A percentile compares a stretch with the other conserved stretches of the same genome.
Conservation (phyloP, 1,140 invertebrate species). For the Choristoneura fumiferana region DNA sequence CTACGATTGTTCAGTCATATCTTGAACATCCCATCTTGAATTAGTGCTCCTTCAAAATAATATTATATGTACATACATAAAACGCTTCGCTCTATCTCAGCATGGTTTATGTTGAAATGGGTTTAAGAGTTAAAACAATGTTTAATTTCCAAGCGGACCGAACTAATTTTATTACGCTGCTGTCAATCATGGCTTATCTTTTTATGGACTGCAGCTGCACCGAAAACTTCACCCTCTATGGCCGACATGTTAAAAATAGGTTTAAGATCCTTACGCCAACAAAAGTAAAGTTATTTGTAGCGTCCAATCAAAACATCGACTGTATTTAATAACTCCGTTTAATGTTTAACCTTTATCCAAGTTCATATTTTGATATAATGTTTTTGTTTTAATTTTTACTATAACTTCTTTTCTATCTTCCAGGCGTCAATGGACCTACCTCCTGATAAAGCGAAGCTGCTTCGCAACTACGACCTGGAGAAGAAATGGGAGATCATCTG, state of each 20-base stretch:
- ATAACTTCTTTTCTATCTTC: slow-evolving; percentile 26
- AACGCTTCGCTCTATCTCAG: no score
- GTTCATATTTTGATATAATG: no score
- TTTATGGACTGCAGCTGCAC: slow-evolving; percentile 14
- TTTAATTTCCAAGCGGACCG: not conserved
- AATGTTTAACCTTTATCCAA: no score
- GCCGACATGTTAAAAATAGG: slow-evolving; percentile 12
- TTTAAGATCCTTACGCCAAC: slow-evolving; percentile 5
- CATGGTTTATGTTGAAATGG: no score
- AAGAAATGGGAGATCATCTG: slow-evolving; percentile 99
- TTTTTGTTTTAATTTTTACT: no score
- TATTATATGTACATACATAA: no score
- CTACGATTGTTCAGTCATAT: no score
- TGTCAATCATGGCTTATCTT: slow-evolving; percentile 16
- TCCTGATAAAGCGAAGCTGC: slow-evolving; percentile 97
- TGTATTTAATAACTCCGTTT: no score
- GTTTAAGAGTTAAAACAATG: not conserved
- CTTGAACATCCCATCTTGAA: no score
- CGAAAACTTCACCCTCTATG: slow-evolving; percentile 6
- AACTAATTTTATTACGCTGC: slow-evolving; percentile 1
- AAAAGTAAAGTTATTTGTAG: not conserved
- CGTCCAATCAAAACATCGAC: not conserved
- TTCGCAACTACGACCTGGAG: slow-evolving; percentile 97
- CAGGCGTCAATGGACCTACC: slow-evolving; percentile 99
- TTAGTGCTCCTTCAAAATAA: no score